A percentile compares a stretch with the other conserved stretches of the same genome.
These are phyloP conservation scores for Chaetodon auriga DNA, from an alignment of 2,113 vertebrate species.

Conservation along the genomic window DNA sequence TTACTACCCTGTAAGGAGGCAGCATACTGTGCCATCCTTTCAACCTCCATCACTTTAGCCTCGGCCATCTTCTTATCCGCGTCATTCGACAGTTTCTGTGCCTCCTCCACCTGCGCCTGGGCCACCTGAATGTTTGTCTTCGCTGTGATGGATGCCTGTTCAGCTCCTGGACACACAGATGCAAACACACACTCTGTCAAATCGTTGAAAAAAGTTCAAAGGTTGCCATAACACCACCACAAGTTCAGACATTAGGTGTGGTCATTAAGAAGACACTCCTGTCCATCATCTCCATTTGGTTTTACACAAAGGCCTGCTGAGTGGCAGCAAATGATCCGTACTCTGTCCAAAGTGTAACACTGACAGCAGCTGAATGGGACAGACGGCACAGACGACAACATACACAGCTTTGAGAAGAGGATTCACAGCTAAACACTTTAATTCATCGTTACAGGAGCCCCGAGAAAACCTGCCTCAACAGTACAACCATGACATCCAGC, in stretches of 20 bases:
- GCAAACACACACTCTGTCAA: background rate
- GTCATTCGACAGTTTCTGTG: constrained; percentile 86
- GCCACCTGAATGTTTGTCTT: constrained; percentile 90
- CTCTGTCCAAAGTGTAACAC: constrained; percentile 21
- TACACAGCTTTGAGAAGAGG: constrained; percentile 22
- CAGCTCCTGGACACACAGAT: constrained; percentile 86
- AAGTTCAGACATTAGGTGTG: constrained; percentile 14
- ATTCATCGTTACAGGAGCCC: background rate
- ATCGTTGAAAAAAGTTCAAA: constrained; percentile 28
- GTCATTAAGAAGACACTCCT: constrained; percentile 41
- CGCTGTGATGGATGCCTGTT: constrained; percentile 87
- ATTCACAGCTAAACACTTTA: constrained; percentile 21
- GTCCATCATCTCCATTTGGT: constrained; percentile 61
- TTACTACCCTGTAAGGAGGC: constrained; percentile 48
- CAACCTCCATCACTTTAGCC: constrained; percentile 87
- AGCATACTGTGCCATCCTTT: constrained; percentile 76
- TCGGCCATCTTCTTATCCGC: constrained; percentile 91
- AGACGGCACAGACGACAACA: constrained; percentile 1
- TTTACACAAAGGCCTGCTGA: constrained; percentile 43
- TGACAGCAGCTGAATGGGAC: constrained; percentile 52
- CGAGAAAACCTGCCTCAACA: constrained; percentile 13
- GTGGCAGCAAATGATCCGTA: constrained; percentile 50
- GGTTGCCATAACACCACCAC: constrained; percentile 18
- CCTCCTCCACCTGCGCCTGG: constrained; percentile 89
- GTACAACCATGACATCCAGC: constrained; percentile 2